Percentiles rank a stretch among this genome's conserved stretches.
Evolutionary conservation across 2,113 vertebrate species (phyloP).

Genomic region (Fregetta grallaria): DNA sequence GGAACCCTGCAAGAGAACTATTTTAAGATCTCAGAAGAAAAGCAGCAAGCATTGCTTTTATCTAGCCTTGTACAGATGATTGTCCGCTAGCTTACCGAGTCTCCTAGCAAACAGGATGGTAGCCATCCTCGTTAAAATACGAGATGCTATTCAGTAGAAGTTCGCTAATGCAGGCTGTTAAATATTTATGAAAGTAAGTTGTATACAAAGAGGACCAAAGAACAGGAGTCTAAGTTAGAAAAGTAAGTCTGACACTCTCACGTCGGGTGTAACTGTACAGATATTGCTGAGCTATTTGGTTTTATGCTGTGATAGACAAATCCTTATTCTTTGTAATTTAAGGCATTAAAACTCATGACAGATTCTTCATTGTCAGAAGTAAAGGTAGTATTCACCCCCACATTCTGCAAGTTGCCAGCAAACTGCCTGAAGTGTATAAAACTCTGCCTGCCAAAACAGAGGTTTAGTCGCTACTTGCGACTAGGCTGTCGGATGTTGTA

Average conservation of each 20-base stretch:
- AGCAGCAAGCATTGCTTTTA: neutral
- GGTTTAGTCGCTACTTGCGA: neutral
- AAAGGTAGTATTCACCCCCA: neutral
- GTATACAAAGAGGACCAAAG: constrained; percentile 41
- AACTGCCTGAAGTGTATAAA: neutral
- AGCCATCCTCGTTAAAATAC: neutral
- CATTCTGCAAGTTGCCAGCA: neutral
- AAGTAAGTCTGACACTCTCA: fast-evolving
- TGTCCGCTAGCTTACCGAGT: neutral
- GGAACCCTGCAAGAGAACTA: neutral
- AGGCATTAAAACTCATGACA: neutral
- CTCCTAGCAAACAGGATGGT: neutral
- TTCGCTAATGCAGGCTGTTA: neutral
- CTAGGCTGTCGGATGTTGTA: neutral
- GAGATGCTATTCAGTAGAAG: neutral
- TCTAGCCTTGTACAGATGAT: neutral
- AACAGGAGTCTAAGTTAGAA: neutral
- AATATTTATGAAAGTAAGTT: neutral
- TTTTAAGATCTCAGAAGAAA: neutral
- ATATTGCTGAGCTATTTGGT: neutral
- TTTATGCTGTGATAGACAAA: neutral
- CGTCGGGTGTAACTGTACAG: neutral
- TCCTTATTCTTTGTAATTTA: neutral
- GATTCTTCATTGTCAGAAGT: neutral
- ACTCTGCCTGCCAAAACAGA: neutral